Evolutionary conservation across 2,888 invertebrate species (phyloP), one percentile per base, ranked within the genome.

Genomic region (Cryptocephalus primarius): DNA sequence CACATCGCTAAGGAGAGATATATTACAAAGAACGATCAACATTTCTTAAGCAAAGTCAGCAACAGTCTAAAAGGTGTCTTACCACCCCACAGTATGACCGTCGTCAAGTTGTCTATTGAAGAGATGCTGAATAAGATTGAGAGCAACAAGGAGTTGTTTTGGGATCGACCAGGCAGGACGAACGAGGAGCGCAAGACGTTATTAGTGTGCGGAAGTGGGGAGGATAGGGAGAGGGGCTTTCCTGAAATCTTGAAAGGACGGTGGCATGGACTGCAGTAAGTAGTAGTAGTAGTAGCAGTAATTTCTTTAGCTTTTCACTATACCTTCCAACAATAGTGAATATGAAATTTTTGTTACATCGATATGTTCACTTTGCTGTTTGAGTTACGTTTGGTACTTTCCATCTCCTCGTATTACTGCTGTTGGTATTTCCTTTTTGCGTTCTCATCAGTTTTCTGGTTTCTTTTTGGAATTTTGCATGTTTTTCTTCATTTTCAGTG

Each of bases 11-110:
- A 9, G 33, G 32, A 39, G 13, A 14, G 9, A 43, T 65, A 61
- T 49, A 45, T 61, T 10, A 49, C 57, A 10, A 61, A 58, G 45
- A 58, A 63, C 2, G 76, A 77, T 56, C 56, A 60, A 13, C 64
- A 61, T 51, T 55, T 74, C 47, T 53, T 74, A 14, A 67, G 60
- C 40, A 66, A 67, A 51, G 66, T 79, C 42, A 75, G 82, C 64
- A 77, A 75, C 61, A 76, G 75, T 40, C 67, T 88, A 8, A 76
- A 76, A 53, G 87, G 87, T 1, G 76, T 88, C 1, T 72, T 82
- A 8, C 87, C 88, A 14, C 88, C 87, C 9, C 86, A 85, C 0
- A 84, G 83, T 22, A 74, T 85, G 9, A 87, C 86, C 10, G 78
- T 76, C 34, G 70, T 82, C 22, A 80, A 82, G 56, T 72, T 79